Evolutionary conservation across 2,113 vertebrate genomes (phyloP), one percentile per base, ranked within the genome.

Genomic region (Notothenia rossii): DNA sequence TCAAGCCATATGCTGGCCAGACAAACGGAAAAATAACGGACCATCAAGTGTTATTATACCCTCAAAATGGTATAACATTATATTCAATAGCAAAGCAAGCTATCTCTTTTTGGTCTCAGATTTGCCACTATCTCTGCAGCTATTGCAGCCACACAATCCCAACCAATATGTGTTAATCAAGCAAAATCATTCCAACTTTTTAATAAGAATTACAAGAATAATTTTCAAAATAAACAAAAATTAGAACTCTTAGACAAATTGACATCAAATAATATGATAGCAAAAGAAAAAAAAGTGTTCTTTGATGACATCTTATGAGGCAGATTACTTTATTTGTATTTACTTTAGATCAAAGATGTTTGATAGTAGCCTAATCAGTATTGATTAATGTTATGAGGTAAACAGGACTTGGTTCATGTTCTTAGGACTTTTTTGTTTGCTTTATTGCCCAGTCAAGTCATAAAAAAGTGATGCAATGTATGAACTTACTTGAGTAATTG

Each of bases 1-100:
- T 72, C 5, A 56, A 60, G 51, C 66, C 51, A 45, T 46, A 67
- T 74, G 70, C 25, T 76, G 53, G 0, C 29, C 20, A 78, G 49
- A 1, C 55, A 68, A 36, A 51, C 45, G 43, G 20, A 46, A 62
- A 69, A 45, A 55, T 45, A 79, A 55, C 3, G 20, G 7, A 51
- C 50, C 7, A 13, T 22, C 49, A 48, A 59, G n/a, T 58, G 48
- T 65, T 1, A 1, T 43, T 33, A 0, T 25, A 0, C 61, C 25
- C 15, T 50, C 18, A 0, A 48, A 55, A 61, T 64, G 7, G 14
- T 54, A 10, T 17, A 11, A 18, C 36, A 36, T 54, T 8, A 51
- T 29, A 43, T n/a, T 36, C 10, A 13, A 14, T 14, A 51, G 2
- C 15, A 40, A 69, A 68, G 49, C 4, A 69, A 22, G 45, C 12